Evolutionary conservation across 1,140 invertebrate species (phyloP), one percentile per base, ranked within the genome.

Genomic region (Hyles vespertilio): DNA sequence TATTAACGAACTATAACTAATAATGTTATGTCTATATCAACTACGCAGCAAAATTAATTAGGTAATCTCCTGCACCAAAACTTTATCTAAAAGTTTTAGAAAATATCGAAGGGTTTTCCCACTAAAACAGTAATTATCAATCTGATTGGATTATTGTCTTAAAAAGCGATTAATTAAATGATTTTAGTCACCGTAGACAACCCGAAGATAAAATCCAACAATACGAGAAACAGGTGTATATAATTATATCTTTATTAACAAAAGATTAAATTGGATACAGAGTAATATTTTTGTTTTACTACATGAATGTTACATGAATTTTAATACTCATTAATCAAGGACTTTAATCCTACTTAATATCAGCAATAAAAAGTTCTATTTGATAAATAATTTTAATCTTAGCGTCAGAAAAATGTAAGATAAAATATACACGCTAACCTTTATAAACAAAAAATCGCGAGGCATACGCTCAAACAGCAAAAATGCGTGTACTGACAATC

Each of bases 401-500:
- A 22, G 54, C 10, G 22, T 54, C 12, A 3, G 9, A 57, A 50
- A 57, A 49, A 49, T 11, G 44, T 53, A 47, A 62, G 50, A 61
- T 51, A 51, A 54, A n/a, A 3, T 47, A 10, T 36, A 32, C 45
- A 22, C 22, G 22, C 22, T 22, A 9, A 34, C 43, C 32, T 49
- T 58, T 62, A 62, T 62, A 58, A 62, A 50, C 51, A 57, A 50
- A 34, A 33, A 44, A 34, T 36, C 22, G 5, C 34, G 32, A 11
- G 22, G 32, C 4, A 12, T 33, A 10, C 33, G 36, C 32, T 44
- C 50, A 44, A 59, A 43, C 44, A 36, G 44, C 6, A 43, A 70
- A 49, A 61, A 73, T 76, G 73, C 60, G 53, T 32, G 43, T n/a
- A 12, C 48, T 71, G 10, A 40, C 64, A 40, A 22, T 67, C 11